Conservation (phyloP, 2,113 vertebrate genomes). For the Thymallus thymallus region DNA sequence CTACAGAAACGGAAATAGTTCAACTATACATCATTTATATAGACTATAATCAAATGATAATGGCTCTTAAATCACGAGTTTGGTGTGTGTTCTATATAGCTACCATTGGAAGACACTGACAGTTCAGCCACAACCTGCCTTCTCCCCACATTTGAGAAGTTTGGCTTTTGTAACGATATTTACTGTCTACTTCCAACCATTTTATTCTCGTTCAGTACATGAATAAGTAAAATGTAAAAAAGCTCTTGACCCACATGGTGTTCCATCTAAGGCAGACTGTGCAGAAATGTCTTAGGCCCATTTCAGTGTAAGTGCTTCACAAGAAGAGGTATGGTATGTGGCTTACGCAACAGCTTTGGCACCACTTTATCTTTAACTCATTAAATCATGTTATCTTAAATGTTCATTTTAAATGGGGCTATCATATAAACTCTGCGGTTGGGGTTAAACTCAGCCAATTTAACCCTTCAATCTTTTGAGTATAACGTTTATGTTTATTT, state of each 20-base stretch:
- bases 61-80: no score
- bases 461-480: not conserved
- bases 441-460: not conserved
- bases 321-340: slow-evolving; percentile 55
- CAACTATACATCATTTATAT: no score
- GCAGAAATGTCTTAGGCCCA: no score
- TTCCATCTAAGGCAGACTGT: slow-evolving; percentile 45
- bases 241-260: slow-evolving; percentile 60
- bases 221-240: slow-evolving; percentile 72
- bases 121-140: no score
- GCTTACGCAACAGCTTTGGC: slow-evolving; percentile 52
- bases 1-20: not conserved
- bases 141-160: no score
- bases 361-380: slow-evolving; percentile 52
- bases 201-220: slow-evolving; percentile 62
- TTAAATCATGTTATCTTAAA: slow-evolving; percentile 27
- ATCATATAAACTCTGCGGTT: not conserved
- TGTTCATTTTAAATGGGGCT: slow-evolving; percentile 14
- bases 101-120: no score
- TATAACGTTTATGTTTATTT: not conserved
- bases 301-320: slow-evolving; percentile 59
- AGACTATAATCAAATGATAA: no score
- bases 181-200: not conserved
- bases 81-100: no score
- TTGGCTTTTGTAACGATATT: no score